Evolutionary conservation across 2,113 vertebrate genomes (phyloP).

Genomic region (Podarcis muralis): DNA sequence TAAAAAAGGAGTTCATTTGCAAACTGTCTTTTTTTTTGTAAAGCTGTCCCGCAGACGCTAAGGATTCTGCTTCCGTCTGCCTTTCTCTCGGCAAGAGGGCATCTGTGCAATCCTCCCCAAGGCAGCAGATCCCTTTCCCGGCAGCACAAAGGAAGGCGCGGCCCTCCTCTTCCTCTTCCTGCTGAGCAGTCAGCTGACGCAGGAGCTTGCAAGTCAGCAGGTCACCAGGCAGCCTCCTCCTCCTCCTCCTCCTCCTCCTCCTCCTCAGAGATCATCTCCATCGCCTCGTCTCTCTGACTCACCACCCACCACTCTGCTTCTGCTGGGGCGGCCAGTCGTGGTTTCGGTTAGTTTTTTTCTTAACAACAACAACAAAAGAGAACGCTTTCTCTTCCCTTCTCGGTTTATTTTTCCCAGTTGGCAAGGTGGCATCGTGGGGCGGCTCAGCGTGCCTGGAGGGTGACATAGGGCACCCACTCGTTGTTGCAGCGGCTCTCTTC

Average conservation of each 20-base stretch:
- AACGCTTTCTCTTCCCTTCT: background rate
- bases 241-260: too few relatives aligned
- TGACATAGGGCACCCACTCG: slow-evolving; percentile 89
- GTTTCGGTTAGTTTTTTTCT: slow-evolving; percentile 35
- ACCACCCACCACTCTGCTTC: background rate
- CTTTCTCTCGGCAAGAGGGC: too few relatives aligned
- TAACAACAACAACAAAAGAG: slow-evolving; percentile 10
- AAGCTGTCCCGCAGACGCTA: background rate
- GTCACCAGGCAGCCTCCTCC: background rate
- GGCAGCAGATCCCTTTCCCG: too few relatives aligned
- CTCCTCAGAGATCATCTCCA: background rate
- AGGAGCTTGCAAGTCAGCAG: too few relatives aligned
- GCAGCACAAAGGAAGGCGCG: background rate
- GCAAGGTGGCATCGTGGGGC: rapidly evolving
- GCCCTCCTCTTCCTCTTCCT: background rate
- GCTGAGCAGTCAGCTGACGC: background rate
- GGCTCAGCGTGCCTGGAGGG: slow-evolving; percentile 86
- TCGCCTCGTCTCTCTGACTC: background rate
- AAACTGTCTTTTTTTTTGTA: background rate
- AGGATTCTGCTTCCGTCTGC: background rate
- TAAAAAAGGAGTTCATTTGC: background rate
- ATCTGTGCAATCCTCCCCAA: too few relatives aligned
- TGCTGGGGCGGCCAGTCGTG: background rate
- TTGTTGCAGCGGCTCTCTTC: slow-evolving; percentile 87
- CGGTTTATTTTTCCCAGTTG: too few relatives aligned